Percentiles rank a stretch among this genome's conserved stretches.
phyloP scores from a whole-genome alignment of 2,888 invertebrate genomes.

The Limenitis camilla region DNA sequence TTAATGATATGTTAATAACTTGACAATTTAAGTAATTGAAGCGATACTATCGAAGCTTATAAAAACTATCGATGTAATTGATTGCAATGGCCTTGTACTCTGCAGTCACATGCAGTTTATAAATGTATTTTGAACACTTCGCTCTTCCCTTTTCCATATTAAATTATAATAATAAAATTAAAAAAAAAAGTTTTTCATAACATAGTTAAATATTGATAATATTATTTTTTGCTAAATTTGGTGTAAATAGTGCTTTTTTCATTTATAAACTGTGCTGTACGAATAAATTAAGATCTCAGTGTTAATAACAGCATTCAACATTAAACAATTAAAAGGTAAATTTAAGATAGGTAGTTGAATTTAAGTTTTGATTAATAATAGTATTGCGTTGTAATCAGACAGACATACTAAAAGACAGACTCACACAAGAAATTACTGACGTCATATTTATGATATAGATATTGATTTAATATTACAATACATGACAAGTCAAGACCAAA shows the following conservation, averaged over 20 bases:
- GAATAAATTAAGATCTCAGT: neutral
- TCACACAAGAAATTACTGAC: neutral
- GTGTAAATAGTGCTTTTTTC: conserved; percentile 23
- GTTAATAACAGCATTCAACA: conserved; percentile 39
- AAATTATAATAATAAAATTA: conserved; percentile 6
- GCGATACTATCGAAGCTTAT: conserved; percentile 13
- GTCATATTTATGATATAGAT: no score
- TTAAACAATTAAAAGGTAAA: conserved; percentile 58
- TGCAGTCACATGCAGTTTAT: conserved; percentile 45
- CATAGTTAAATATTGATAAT: no score
- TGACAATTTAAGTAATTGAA: neutral
- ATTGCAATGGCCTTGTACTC: conserved; percentile 57
- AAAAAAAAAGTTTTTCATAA: no score
- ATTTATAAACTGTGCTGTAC: neutral
- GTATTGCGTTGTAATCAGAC: no score
- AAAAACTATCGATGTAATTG: conserved; percentile 42
- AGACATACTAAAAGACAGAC: no score
- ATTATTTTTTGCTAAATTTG: no score
- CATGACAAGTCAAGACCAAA: no score
- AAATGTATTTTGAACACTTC: conserved; percentile 35
- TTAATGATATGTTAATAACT: neutral
- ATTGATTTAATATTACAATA: no score
- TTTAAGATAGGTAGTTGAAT: no score
- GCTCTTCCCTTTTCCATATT: conserved; percentile 12
- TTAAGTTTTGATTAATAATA: no score